Conservation (phyloP, 2,797 vertebrate genomes). For the Brachyrhaphis roseni region DNA sequence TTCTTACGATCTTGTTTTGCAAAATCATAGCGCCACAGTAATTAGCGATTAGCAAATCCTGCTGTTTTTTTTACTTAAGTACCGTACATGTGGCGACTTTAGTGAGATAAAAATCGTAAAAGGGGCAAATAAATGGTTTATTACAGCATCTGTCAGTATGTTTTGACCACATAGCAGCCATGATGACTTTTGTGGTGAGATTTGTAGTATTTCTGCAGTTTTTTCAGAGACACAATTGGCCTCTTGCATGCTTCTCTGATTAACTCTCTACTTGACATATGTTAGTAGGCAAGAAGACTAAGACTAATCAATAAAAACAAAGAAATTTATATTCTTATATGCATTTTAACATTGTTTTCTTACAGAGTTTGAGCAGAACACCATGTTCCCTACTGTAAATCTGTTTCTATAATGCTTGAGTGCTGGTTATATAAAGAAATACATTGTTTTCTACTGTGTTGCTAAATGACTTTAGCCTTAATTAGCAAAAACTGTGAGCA, state of each 20-base stretch:
- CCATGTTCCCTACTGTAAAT: background rate
- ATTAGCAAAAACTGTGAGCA: background rate
- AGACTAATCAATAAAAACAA: background rate
- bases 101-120: background rate
- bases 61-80: background rate
- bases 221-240: background rate
- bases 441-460: background rate
- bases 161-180: background rate
- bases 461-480: background rate
- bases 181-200: background rate
- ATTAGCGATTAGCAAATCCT: background rate
- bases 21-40: background rate
- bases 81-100: background rate
- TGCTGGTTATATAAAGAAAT: background rate
- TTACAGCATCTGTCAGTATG: background rate
- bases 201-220: background rate
- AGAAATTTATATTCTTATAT: background rate
- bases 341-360: background rate
- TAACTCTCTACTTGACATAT: background rate
- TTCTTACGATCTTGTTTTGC: background rate
- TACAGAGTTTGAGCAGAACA: background rate
- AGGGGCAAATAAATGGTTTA: background rate
- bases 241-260: background rate
- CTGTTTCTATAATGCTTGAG: background rate
- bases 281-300: background rate